Evolutionary conservation across 2,113 vertebrate species (phyloP).

Genomic region (Desmodus rotundus): DNA sequence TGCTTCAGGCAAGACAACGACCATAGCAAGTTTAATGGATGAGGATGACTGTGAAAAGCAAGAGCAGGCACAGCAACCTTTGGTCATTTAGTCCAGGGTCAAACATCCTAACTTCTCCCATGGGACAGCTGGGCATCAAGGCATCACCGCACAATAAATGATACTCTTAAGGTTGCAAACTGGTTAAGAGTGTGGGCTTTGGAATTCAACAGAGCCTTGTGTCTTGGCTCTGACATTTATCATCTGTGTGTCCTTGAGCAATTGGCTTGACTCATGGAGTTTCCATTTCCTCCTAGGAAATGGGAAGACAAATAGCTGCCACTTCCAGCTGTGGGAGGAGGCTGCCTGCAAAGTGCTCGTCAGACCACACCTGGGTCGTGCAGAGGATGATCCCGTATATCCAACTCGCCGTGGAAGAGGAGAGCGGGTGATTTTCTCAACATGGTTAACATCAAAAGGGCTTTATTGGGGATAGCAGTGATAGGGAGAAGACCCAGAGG

Average conservation of each 20-base stretch:
- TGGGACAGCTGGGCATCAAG: not conserved
- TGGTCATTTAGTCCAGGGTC: not conserved
- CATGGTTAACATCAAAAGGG: not conserved
- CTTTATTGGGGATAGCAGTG: not conserved
- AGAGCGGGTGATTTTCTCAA: not conserved
- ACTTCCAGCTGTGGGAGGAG: not conserved
- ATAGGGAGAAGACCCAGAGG: not conserved
- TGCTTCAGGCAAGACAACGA: not conserved
- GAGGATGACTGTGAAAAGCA: not conserved
- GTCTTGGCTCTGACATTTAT: not conserved
- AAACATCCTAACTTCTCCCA: not conserved
- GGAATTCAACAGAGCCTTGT: not conserved
- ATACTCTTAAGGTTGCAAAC: not conserved
- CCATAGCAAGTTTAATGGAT: not conserved
- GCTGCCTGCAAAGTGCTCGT: not conserved
- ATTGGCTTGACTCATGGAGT: not conserved
- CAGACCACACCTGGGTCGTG: not conserved
- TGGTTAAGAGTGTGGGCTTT: not conserved
- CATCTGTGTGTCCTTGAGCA: not conserved
- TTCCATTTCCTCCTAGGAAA: not conserved
- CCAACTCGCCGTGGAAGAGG: not conserved
- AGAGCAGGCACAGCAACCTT: not conserved
- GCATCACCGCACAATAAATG: accelerated
- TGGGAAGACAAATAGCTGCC: not conserved
- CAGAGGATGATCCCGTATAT: not conserved